Base-by-base conservation (phyloP, 2,113 vertebrate species). In the Egretta garzetta region DNA sequence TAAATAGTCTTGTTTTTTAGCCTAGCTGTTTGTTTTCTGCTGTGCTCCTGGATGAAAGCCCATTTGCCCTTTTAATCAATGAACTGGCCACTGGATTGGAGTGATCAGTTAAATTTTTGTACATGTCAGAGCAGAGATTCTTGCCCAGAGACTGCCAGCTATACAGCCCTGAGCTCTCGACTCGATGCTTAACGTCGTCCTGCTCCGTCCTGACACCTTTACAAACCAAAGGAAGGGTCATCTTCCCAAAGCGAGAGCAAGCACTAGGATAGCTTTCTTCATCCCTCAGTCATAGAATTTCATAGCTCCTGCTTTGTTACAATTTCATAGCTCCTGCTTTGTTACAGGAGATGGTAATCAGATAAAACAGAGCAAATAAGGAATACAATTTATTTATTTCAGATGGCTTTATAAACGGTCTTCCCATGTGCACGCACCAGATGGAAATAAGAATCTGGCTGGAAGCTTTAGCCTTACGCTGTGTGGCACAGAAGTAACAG, bases 1-100 rank as follows among this genome's bases (percentile, higher is more conserved):
- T 98, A 98, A 98, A 97, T 72, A 97, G 97, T 90, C 90, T 83
- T 96, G 68, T 17, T 95, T 96, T 97, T 95, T 88, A 93, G 81
- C 72, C 87, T 87, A 20, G 60, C 92, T 95, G 84, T 76, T 96
- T 96, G 95, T 92, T 96, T 93, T 72, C 95, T 93, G 62, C 87
- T 66, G 66, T 72, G 77, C 86, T 90, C 90, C 96, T 98, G 97
- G 88, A 94, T 30, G 50, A 73, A 63, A 97, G 90, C 98, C 97
- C 74, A 93, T 94, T 97, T 35, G 39, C 94, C 95, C 88, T 95
- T 96, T 97, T 96, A 77, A 43, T 92, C 82, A 75, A 91, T 95
- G 92, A 96, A 96, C 74, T 88, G 94, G 94, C 88, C 94, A 3
- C 50, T 41, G 80, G 70, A 41, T 70, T 67, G 70, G 56, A 93